These are phyloP conservation scores for Phoxinus phoxinus DNA, from an alignment of 2,113 vertebrate species.

Conservation along the genomic window DNA sequence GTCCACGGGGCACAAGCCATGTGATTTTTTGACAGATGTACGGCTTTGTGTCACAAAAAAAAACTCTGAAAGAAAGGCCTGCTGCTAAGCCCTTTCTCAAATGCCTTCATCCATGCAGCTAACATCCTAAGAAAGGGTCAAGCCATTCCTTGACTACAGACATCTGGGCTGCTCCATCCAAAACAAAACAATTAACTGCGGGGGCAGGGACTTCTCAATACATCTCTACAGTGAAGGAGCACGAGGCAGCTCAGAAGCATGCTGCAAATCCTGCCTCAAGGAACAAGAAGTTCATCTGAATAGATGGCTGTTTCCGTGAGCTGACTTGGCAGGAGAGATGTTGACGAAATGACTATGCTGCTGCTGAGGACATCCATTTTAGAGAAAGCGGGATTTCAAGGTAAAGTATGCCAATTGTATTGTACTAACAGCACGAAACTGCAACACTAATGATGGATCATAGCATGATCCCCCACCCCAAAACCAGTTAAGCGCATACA, in stretches of 20 bases:
- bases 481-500: not conserved
- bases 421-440: not conserved
- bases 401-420: not conserved
- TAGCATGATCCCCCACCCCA: not conserved
- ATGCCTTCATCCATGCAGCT: constrained; percentile 60
- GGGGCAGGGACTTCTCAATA: constrained; percentile 57
- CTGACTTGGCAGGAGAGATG: constrained; percentile 23
- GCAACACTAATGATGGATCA: not conserved
- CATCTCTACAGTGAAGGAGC: constrained; percentile 20
- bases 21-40: constrained; percentile 76
- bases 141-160: constrained; percentile 64
- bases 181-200: constrained; percentile 64
- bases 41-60: constrained; percentile 61
- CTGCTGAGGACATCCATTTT: constrained; percentile 1
- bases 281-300: not conserved
- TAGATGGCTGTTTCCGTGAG: not conserved
- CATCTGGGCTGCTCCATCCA: constrained; percentile 61
- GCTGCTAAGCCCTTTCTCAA: constrained; percentile 62
- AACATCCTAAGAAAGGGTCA: constrained; percentile 64
- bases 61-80: constrained; percentile 60
- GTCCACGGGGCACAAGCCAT: constrained; percentile 51
- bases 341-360: not conserved
- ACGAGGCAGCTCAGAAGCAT: constrained; percentile 5
- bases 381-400: not conserved
- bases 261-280: not conserved